Evolutionary conservation across 2,797 vertebrate species (phyloP).

Genomic region (Mormyrops boulengeri): DNA sequence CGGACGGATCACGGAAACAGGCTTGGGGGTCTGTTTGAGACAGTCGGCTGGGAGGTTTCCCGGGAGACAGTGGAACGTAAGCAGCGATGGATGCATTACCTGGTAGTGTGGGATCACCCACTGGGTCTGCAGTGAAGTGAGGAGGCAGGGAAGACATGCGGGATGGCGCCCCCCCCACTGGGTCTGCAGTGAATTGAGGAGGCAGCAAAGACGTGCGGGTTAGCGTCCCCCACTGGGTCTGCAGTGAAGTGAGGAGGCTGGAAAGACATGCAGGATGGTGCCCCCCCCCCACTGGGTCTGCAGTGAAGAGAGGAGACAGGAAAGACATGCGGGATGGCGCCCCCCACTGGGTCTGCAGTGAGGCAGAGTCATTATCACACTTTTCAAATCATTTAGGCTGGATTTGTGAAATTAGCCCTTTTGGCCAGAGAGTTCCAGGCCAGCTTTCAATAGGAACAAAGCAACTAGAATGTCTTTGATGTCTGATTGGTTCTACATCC

Average conservation of each 20-base stretch:
- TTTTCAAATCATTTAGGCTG: conserved; percentile 3
- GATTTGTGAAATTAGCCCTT: not conserved
- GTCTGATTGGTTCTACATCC: not conserved
- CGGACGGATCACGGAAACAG: not conserved
- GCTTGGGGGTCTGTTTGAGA: not conserved
- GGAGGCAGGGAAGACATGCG: not conserved
- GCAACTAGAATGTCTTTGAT: not conserved
- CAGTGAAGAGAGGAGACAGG: too few species aligned
- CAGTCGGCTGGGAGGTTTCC: not conserved
- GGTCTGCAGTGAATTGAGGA: too few species aligned
- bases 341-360: not conserved
- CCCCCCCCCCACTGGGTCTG: too few species aligned
- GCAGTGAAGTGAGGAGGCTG: too few species aligned
- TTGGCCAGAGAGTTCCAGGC: not conserved
- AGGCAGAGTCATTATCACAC: not conserved
- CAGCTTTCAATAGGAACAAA: not conserved
- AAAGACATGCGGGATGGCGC: not conserved
- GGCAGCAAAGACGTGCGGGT: too few species aligned
- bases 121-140: not conserved
- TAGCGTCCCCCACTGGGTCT: too few species aligned
- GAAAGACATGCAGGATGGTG: not conserved
- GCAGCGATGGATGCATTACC: not conserved
- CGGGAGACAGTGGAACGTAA: not conserved
- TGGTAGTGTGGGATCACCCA: not conserved
- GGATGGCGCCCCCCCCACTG: not conserved